Evolutionary conservation across 2,888 invertebrate species (phyloP).

Genomic region (Villa cingulata): DNA sequence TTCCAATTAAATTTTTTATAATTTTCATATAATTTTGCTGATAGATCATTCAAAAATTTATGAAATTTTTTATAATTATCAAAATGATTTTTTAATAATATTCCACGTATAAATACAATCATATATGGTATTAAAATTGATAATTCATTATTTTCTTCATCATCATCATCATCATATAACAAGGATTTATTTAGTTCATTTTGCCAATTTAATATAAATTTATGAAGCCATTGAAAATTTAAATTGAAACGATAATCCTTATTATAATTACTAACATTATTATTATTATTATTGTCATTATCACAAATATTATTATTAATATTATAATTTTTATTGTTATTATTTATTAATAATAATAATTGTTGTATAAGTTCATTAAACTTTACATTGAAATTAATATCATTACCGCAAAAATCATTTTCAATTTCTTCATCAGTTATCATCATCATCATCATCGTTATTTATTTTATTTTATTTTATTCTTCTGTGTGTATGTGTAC

Average conservation of each 20-base stretch:
- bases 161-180: not conserved
- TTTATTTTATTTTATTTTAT: no score
- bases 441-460: not conserved
- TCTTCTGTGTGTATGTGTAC: no score
- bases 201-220: conserved; percentile 7
- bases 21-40: conserved; percentile 1
- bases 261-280: no score
- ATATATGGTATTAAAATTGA: conserved; percentile 4
- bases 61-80: conserved; percentile 4
- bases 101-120: conserved; percentile 5
- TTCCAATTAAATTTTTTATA: not conserved
- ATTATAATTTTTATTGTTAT: no score
- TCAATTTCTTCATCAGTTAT: not conserved
- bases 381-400: not conserved
- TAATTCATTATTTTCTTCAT: not conserved
- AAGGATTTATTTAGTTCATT: conserved; percentile 6
- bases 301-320: no score
- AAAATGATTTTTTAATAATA: not conserved
- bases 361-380: conserved; percentile 5
- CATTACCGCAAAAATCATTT: not conserved
- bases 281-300: not conserved
- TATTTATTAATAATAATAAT: not conserved
- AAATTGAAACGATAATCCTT: not conserved
- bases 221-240: conserved; percentile 4
- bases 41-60: conserved; percentile 1